These are phyloP conservation scores for Galeruca laticollis DNA, from an alignment of 2,888 invertebrate species.

Conservation along the genomic window DNA sequence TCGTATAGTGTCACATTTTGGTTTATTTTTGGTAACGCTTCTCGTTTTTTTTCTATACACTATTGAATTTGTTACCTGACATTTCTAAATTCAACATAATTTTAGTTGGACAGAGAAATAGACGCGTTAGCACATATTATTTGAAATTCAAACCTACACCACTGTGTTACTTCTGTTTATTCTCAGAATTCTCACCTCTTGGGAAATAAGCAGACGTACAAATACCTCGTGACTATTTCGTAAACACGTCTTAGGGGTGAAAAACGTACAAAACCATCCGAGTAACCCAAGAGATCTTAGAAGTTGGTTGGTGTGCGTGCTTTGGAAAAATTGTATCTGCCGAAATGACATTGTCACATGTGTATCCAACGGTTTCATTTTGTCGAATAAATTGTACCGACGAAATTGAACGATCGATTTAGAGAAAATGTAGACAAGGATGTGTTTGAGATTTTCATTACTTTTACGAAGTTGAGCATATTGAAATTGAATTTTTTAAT, in stretches of 20 bases:
- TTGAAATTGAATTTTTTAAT: background rate
- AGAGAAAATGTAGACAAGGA: slow-evolving; percentile 30
- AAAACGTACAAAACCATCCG: slow-evolving; percentile 49
- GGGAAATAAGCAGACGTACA: slow-evolving; percentile 58
- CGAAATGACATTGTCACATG: slow-evolving; percentile 54
- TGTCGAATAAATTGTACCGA: slow-evolving; percentile 40
- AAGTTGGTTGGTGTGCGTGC: slow-evolving; percentile 51
- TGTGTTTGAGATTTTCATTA: slow-evolving; percentile 16
- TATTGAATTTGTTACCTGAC: too few relatives aligned
- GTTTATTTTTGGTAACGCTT: too few relatives aligned
- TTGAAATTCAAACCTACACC: background rate
- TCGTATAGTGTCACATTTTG: too few relatives aligned
- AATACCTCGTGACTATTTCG: slow-evolving; percentile 55
- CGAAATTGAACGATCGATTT: slow-evolving; percentile 50
- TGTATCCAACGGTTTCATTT: slow-evolving; percentile 50
- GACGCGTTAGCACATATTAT: too few relatives aligned
- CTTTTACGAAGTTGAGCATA: background rate
- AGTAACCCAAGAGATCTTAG: slow-evolving; percentile 41
- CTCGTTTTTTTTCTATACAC: too few relatives aligned
- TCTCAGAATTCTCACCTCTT: slow-evolving; percentile 45
- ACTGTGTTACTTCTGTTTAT: slow-evolving; percentile 20
- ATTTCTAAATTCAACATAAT: too few relatives aligned
- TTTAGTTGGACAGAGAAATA: too few relatives aligned
- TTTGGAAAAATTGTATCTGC: slow-evolving; percentile 57
- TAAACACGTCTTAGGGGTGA: slow-evolving; percentile 56